Evolutionary conservation across 2,113 vertebrate species (phyloP).

Genomic region (Platycercus adscitus): DNA sequence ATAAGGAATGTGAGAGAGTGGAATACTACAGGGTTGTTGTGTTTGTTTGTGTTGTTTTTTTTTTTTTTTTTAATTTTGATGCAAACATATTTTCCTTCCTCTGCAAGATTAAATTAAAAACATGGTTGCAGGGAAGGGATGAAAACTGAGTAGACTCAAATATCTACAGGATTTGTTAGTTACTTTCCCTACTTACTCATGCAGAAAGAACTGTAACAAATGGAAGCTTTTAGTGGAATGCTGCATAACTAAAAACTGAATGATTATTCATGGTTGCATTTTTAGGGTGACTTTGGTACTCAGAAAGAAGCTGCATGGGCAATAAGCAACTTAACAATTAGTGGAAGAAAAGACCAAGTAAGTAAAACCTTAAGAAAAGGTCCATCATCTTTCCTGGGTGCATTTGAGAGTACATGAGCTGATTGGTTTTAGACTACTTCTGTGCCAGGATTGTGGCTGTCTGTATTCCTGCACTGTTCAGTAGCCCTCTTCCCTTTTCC

Average conservation of each 20-base stretch:
- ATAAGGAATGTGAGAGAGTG: neutral
- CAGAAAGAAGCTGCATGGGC: conserved; percentile 99
- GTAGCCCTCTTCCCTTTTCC: neutral
- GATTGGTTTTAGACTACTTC: neutral
- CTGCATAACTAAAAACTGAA: accelerated
- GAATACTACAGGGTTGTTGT: neutral
- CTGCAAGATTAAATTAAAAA: accelerated
- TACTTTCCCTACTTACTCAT: accelerated
- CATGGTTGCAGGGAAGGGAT: neutral
- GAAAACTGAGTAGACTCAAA: neutral
- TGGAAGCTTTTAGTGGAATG: neutral
- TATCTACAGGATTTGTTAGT: neutral
- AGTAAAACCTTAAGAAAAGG: neutral
- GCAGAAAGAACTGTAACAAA: neutral
- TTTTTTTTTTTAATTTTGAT: neutral
- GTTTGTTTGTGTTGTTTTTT: no score
- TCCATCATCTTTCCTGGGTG: neutral
- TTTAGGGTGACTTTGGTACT: conserved; percentile 97
- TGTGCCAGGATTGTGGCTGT: neutral
- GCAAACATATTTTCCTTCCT: neutral
- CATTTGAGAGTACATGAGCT: neutral
- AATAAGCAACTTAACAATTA: conserved; percentile 99
- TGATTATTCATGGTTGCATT: neutral
- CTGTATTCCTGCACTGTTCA: neutral
- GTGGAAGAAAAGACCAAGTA: conserved; percentile 98